Percentiles rank a stretch among this genome's conserved stretches.
phyloP scores from a whole-genome alignment of 2,888 invertebrate genomes.

The Ennomos fuscantarius region DNA sequence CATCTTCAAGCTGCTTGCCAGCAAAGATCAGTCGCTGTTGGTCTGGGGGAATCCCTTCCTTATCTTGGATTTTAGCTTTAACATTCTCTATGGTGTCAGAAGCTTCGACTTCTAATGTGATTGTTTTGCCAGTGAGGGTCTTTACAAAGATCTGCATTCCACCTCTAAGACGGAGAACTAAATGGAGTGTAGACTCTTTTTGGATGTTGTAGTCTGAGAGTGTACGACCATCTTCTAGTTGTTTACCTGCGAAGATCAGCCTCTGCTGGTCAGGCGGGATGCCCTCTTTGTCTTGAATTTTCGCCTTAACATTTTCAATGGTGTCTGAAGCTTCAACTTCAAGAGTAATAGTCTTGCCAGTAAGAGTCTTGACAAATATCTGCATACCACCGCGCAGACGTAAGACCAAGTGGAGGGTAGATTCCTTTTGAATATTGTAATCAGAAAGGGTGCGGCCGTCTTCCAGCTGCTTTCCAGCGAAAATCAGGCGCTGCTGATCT shows the following conservation, averaged over 20 bases:
- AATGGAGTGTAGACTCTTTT: conserved; percentile 69
- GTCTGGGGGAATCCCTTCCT: conserved; percentile 69
- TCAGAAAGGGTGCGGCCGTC: conserved; percentile 69
- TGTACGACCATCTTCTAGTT: conserved; percentile 70
- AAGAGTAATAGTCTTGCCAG: conserved; percentile 70
- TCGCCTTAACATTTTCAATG: conserved; percentile 72
- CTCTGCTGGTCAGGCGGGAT: conserved; percentile 74
- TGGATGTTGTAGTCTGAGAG: conserved; percentile 73
- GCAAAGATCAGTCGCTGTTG: conserved; percentile 68
- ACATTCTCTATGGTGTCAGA: conserved; percentile 69
- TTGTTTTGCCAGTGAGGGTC: conserved; percentile 65
- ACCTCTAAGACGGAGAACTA: conserved; percentile 67
- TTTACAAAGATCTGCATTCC: conserved; percentile 73
- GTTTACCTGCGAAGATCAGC: conserved; percentile 71
- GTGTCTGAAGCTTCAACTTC: conserved; percentile 71
- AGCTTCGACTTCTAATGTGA: conserved; percentile 65
- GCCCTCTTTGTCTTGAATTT: conserved; percentile 73
- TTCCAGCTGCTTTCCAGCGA: conserved; percentile 68
- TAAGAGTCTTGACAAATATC: conserved; percentile 71
- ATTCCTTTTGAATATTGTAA: conserved; percentile 72
- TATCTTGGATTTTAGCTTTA: conserved; percentile 70
- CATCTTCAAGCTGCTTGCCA: conserved; percentile 67
- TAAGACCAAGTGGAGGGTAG: conserved; percentile 64
- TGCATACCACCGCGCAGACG: conserved; percentile 72
- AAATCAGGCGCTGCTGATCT: conserved; percentile 68